phyloP scores from a whole-genome alignment of 2,113 vertebrate genomes.

The Salvelinus alpinus region DNA sequence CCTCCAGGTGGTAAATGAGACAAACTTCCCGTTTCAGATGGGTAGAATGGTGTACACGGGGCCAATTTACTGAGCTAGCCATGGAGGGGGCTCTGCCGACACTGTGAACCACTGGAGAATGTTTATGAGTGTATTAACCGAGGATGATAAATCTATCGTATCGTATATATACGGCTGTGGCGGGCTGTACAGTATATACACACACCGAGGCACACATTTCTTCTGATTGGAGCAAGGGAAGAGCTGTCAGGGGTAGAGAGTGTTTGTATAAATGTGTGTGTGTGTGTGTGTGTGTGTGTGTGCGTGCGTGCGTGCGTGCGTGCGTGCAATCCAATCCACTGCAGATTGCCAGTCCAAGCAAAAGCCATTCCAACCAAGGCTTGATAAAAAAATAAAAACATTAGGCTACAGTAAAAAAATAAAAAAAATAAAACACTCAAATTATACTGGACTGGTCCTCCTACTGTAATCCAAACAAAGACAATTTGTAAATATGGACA shows the following conservation, averaged over 20 bases:
- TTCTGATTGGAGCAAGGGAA: background rate
- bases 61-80: conserved; percentile 61
- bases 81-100: conserved; percentile 4
- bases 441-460: no score
- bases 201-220: background rate
- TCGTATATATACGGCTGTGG: background rate
- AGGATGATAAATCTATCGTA: conserved; percentile 64
- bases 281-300: background rate
- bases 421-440: no score
- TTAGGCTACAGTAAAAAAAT: no score
- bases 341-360: background rate
- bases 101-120: conserved; percentile 30
- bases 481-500: no score
- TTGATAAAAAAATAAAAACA: no score
- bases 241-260: conserved; percentile 15
- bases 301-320: background rate
- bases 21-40: conserved; percentile 52
- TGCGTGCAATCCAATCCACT: background rate
- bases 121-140: conserved; percentile 70
- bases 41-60: conserved; percentile 67
- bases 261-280: background rate
- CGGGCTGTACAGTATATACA: conserved; percentile 33
- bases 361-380: no score
- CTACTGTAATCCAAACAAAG: no score
- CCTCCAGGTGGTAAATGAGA: conserved; percentile 71